These are phyloP conservation scores for Genyomyrus donnyi DNA, from an alignment of 2,113 vertebrate genomes.

Conservation along the genomic window DNA sequence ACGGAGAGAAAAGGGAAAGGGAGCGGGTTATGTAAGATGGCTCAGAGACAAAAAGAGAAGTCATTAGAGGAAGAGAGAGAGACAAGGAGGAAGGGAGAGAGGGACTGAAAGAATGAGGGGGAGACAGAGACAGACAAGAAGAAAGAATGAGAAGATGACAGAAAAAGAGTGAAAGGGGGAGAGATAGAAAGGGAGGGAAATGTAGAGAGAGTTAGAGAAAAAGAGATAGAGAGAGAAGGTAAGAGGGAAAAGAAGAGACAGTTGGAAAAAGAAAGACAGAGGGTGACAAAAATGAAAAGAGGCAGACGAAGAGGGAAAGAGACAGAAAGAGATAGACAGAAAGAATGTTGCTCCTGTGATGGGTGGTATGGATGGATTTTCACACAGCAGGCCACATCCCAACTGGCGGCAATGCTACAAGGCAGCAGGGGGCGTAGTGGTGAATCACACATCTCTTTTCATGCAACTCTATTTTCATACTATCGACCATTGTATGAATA, in stretches of 20 bases:
- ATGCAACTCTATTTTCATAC: not conserved
- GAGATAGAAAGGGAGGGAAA: not conserved
- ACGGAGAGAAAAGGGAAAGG: not conserved
- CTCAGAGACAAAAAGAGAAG: slow-evolving; percentile 9
- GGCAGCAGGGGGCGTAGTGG: not conserved
- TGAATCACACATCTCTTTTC: not conserved
- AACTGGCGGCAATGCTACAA: not conserved
- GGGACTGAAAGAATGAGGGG: not conserved
- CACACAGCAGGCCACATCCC: not conserved
- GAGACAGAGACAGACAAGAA: too few species aligned
- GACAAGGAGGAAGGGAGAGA: not conserved
- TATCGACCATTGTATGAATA: not conserved
- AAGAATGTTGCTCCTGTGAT: not conserved
- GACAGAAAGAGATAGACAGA: not conserved
- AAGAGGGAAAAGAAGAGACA: not conserved
- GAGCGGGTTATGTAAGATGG: not conserved
- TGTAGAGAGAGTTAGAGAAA: not conserved
- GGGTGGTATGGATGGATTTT: not conserved
- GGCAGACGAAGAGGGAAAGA: not conserved
- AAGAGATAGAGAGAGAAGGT: not conserved
- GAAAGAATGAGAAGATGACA: not conserved
- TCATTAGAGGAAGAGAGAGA: not conserved
- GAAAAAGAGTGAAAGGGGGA: not conserved
- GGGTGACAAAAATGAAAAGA: not conserved
- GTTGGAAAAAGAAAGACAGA: not conserved